A percentile compares a stretch with the other conserved stretches of the same genome.
phyloP scores from a whole-genome alignment of 2,113 vertebrate genomes.

The Ptilorrhoa leucosticta region DNA sequence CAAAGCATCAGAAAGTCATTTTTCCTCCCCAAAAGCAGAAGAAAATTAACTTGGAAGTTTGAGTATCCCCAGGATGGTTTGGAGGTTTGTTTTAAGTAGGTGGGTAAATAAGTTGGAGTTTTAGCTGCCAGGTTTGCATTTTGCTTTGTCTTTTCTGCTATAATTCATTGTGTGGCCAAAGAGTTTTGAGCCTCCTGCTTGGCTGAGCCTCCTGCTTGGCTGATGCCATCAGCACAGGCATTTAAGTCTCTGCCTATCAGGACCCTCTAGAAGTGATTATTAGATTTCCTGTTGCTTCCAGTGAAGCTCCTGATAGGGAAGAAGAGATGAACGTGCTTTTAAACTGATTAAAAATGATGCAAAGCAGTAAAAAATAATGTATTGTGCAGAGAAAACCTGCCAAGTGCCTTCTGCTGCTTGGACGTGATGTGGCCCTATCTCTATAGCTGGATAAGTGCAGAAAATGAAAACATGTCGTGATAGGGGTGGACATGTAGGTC shows the following conservation, averaged over 20 bases:
- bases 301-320: background rate
- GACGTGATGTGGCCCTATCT: accelerated
- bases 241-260: background rate
- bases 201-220: no score
- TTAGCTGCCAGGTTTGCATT: background rate
- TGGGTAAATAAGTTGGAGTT: background rate
- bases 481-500: background rate
- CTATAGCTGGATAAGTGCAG: background rate
- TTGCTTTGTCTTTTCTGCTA: background rate
- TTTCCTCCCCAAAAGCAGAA: background rate
- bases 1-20: background rate
- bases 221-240: background rate
- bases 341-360: background rate
- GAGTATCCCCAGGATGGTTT: background rate
- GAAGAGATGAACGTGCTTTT: background rate
- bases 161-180: accelerated
- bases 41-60: background rate
- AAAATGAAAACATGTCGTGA: background rate
- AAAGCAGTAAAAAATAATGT: background rate
- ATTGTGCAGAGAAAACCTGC: accelerated
- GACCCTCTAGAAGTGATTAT: background rate
- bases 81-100: background rate
- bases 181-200: background rate
- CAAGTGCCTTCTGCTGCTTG: background rate
- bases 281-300: background rate